Base-by-base conservation (phyloP, 2,113 vertebrate genomes). In the Collichthys lucidus region DNA sequence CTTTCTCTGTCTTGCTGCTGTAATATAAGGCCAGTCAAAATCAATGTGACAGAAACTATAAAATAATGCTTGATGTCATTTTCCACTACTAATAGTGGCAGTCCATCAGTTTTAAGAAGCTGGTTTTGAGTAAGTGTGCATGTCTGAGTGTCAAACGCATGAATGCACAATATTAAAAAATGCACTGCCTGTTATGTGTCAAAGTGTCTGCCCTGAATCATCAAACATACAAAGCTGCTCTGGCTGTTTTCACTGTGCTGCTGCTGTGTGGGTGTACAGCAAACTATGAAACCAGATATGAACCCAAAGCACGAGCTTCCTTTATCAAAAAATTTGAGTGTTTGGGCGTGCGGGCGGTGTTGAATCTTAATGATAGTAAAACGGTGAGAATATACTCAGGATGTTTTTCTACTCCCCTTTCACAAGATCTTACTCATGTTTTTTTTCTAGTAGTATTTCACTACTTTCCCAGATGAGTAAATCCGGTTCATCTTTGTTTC, bases 211-310 rank as follows among this genome's bases (percentile, higher is more conserved):
- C 24, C 47, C 61, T 80, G 64, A 85, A 56, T 56, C 53, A 35
- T 64, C 84, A 73, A 42, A 52, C 26, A 42, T 5, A 49, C 7
- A 78, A n/a, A 31, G 53, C n/a, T 57, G 22, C 24, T 44, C 20
- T 62, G 64, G 40, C 11, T 63, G 46, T 83, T 71, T 62, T 63
- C 61, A 63, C 61, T 24, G 24, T 60, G 26, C 59, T 74, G 44
- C 60, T 70, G 24, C 24, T 65, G 84, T 76, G 70, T 83, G 76
- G 82, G 82, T 80, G 85, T 88, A 56, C 56, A 74, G 65, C 65
- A 73, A 46, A 74, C 57, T 59, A 77, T 65, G 85, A 89, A 85
- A 89, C 78, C 60, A 82, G 50, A 89, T 74, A 77, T 26, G 62
- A 80, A 62, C 50, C 40, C n/a, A 8, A 40, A 40, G 11, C 73